A percentile compares a stretch with the other conserved stretches of the same genome.
Evolutionary conservation across 2,113 vertebrate species (phyloP).

Genomic region (Arizona elegans): DNA sequence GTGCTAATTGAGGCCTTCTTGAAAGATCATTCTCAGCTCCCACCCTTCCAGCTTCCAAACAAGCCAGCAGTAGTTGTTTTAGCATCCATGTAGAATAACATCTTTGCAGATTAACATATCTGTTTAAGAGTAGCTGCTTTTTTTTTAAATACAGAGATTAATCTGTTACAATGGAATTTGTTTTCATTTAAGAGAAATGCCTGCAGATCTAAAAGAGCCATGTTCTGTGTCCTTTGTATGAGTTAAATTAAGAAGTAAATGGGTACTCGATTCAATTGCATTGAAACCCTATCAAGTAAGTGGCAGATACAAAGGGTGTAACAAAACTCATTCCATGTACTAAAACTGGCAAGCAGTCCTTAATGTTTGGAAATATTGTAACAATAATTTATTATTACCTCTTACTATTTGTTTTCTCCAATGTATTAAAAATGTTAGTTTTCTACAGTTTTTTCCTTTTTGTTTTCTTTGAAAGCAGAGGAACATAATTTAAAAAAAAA

Average conservation of each 20-base stretch:
- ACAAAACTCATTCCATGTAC: conserved; percentile 43
- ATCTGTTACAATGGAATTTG: conserved; percentile 25
- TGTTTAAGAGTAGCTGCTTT: conserved; percentile 29
- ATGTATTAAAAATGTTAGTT: conserved; percentile 67
- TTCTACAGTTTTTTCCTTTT: conserved; percentile 63
- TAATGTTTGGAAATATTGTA: conserved; percentile 67
- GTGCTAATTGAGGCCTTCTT: conserved; percentile 44
- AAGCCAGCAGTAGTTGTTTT: conserved; percentile 24
- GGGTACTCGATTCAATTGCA: conserved; percentile 6
- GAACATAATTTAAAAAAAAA: conserved; percentile 66
- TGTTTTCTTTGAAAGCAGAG: background rate
- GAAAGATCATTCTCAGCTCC: conserved; percentile 49
- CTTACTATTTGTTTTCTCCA: conserved; percentile 64
- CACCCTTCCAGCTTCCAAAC: conserved; percentile 31
- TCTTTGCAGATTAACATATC: conserved; percentile 29
- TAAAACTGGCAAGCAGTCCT: conserved; percentile 59
- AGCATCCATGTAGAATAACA: conserved; percentile 44
- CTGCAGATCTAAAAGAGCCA: conserved; percentile 56
- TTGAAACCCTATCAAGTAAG: conserved; percentile 34
- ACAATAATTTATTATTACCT: conserved; percentile 74
- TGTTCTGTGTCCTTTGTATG: conserved; percentile 43
- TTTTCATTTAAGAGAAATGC: conserved; percentile 47
- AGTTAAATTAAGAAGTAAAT: conserved; percentile 20
- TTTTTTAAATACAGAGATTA: conserved; percentile 23
- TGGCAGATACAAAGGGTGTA: conserved; percentile 41